These are phyloP conservation scores for Lamprotornis superbus DNA, from an alignment of 2,113 vertebrate genomes.

Conservation along the genomic window DNA sequence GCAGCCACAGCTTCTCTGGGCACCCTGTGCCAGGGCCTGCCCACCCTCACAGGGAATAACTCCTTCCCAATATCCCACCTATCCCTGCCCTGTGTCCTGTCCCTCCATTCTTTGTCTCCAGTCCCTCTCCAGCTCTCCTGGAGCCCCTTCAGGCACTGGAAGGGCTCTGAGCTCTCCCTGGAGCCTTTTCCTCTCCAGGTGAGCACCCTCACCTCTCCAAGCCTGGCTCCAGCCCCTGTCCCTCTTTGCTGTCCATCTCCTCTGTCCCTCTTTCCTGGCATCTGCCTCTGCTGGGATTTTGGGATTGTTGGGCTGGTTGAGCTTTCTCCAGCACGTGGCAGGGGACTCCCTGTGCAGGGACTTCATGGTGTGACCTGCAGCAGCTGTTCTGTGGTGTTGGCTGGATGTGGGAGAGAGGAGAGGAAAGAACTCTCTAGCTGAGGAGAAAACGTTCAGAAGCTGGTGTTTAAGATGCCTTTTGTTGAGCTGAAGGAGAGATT, in stretches of 20 bases:
- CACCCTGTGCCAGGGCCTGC: neutral
- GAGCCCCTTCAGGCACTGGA: fast-evolving
- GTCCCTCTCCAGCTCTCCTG: neutral
- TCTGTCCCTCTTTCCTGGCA: neutral
- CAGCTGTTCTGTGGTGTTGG: neutral
- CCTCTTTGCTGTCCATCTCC: neutral
- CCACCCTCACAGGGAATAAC: fast-evolving
- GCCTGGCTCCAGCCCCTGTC: neutral
- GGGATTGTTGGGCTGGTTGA: neutral
- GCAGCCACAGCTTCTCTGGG: neutral
- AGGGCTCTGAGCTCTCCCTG: neutral
- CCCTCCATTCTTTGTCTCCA: neutral
- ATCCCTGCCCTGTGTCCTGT: neutral
- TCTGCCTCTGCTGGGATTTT: neutral
- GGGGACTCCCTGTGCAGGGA: neutral
- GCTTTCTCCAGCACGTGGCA: fast-evolving
- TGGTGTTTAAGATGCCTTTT: neutral
- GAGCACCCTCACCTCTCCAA: neutral
- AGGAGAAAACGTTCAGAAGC: neutral
- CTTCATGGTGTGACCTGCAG: neutral
- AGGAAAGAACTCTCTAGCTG: no score
- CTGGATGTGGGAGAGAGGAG: neutral
- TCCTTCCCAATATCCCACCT: neutral
- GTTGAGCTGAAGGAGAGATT: neutral
- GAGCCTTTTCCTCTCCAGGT: neutral